phyloP scores from a whole-genome alignment of 2,113 vertebrate species.

The Salvelinus alpinus region DNA sequence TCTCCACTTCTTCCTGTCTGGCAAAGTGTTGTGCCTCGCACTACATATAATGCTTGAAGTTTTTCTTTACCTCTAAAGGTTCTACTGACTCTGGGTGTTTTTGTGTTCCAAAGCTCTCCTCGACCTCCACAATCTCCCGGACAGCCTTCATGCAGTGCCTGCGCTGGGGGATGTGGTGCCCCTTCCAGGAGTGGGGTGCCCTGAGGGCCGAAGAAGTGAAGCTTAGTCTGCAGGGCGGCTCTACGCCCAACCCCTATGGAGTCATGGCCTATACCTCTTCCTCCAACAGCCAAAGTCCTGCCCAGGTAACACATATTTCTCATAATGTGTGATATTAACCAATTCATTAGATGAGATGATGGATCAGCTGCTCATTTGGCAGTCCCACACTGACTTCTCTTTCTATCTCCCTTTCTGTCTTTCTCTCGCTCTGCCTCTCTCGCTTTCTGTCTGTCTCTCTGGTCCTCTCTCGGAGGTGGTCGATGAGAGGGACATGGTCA shows the following conservation, averaged over 20 bases:
- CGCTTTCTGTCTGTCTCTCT: conserved; percentile 10
- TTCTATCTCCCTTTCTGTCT: not conserved
- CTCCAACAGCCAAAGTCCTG: conserved; percentile 55
- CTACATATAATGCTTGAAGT: no score
- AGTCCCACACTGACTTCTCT: not conserved
- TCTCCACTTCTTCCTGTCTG: no score
- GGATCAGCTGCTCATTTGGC: not conserved
- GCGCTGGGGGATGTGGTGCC: conserved; percentile 87
- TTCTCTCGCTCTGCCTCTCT: not conserved
- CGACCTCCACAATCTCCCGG: conserved; percentile 50
- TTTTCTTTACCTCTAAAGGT: not conserved
- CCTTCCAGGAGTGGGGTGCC: conserved; percentile 36
- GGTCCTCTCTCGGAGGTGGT: conserved; percentile 62
- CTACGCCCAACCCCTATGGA: conserved; percentile 72
- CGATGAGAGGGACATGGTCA: conserved; percentile 74
- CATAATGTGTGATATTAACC: no score
- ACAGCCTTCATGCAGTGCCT: conserved; percentile 80
- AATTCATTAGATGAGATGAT: not conserved
- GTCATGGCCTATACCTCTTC: conserved; percentile 80
- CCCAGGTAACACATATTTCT: conserved; percentile 58
- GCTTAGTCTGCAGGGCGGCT: conserved; percentile 79
- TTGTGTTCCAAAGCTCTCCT: conserved; percentile 61
- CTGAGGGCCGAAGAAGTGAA: conserved; percentile 59
- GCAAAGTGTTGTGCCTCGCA: no score
- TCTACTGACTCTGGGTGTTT: not conserved